Evolutionary conservation across 2,888 invertebrate genomes (phyloP).

Genomic region (Hypena proboscidalis): DNA sequence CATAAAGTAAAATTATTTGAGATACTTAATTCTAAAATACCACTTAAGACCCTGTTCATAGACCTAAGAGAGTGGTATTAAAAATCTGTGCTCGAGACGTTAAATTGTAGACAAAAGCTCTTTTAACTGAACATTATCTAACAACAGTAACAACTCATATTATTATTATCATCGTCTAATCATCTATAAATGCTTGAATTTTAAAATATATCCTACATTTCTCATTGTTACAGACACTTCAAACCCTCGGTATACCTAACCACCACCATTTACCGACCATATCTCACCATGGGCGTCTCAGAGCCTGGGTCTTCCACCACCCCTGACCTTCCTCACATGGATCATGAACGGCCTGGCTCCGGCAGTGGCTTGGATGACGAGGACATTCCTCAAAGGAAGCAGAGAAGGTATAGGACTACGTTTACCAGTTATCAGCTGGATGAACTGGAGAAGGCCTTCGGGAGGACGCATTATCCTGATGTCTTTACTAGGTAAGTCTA

Average conservation of each 20-base stretch:
- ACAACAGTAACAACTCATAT: not conserved
- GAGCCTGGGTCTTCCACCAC: constrained; percentile 70
- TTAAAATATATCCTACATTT: constrained; percentile 1
- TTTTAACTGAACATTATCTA: too few relatives aligned
- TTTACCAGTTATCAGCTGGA: constrained; percentile 97
- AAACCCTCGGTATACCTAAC: constrained; percentile 15
- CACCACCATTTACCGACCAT: constrained; percentile 30
- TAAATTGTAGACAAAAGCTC: too few relatives aligned
- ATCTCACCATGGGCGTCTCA: constrained; percentile 71
- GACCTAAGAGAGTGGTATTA: too few relatives aligned
- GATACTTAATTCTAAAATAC: too few relatives aligned
- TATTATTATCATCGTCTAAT: not conserved
- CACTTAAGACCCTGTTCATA: too few relatives aligned
- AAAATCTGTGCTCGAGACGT: too few relatives aligned
- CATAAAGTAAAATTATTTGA: too few relatives aligned
- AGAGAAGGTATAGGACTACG: constrained; percentile 96
- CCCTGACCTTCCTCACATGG: constrained; percentile 64
- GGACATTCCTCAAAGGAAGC: constrained; percentile 94
- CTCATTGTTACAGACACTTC: constrained; percentile 51
- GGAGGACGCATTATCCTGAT: constrained; percentile 99
- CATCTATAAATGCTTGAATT: not conserved
- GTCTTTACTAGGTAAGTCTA: constrained; percentile 95
- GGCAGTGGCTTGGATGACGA: constrained; percentile 87
- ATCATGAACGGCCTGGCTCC: constrained; percentile 71
- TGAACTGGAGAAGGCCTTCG: constrained; percentile 98